Evolutionary conservation across 2,888 invertebrate species (phyloP).

Genomic region (Cataglyphis cursor): DNA sequence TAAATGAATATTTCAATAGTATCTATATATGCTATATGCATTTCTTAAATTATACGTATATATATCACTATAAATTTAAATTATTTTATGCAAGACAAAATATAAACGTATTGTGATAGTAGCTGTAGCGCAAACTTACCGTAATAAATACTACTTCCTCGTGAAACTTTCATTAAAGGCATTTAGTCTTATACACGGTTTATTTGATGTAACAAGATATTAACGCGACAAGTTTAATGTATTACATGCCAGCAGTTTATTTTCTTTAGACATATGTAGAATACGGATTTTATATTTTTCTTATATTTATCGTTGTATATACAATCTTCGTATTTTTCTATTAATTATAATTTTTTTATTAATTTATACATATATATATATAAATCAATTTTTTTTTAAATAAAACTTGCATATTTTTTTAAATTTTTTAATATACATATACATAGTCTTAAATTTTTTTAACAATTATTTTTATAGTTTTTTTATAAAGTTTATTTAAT

Average conservation of each 20-base stretch:
- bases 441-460: not conserved
- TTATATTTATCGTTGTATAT: not conserved
- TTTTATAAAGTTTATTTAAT: not conserved
- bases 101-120: too few relatives aligned
- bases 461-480: not conserved
- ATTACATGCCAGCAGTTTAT: not conserved
- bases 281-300: not conserved
- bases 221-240: not conserved
- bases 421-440: not conserved
- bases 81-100: too few relatives aligned
- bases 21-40: not conserved
- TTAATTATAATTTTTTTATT: not conserved
- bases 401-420: not conserved
- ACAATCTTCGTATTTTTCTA: not conserved
- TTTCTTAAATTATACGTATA: not conserved
- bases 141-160: too few relatives aligned
- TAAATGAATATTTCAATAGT: slow-evolving; percentile 42
- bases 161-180: too few relatives aligned
- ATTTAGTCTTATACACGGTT: too few relatives aligned
- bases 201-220: too few relatives aligned
- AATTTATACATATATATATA: not conserved
- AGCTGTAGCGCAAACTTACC: too few relatives aligned
- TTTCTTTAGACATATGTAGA: not conserved
- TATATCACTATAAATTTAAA: not conserved
- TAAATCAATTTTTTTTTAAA: not conserved